Evolutionary conservation across 2,113 vertebrate species (phyloP).

Genomic region (Caretta caretta): DNA sequence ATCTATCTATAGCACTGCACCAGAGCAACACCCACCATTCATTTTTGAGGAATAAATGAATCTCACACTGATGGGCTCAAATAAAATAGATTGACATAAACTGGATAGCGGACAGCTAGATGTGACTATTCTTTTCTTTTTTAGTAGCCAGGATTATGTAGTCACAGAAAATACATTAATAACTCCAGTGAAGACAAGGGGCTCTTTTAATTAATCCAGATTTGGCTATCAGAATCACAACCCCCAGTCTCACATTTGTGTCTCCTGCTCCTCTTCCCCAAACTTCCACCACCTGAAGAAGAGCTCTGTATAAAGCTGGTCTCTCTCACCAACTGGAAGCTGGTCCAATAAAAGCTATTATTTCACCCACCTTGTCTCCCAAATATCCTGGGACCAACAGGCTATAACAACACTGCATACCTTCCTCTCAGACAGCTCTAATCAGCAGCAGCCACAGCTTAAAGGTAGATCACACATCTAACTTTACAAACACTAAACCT

Average conservation of each 20-base stretch:
- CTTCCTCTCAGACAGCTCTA: no score
- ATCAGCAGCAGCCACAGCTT: background rate
- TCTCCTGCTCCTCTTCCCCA: background rate
- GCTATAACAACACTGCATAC: no score
- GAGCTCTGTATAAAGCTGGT: background rate
- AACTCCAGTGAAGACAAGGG: background rate
- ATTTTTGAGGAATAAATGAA: background rate
- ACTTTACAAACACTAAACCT: background rate
- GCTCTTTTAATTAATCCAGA: background rate
- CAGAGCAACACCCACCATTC: background rate
- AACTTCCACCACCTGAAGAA: background rate
- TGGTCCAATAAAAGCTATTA: background rate
- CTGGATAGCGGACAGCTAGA: background rate
- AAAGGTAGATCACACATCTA: background rate
- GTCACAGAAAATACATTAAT: background rate
- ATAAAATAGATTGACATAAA: background rate
- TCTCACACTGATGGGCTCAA: background rate
- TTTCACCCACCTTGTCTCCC: background rate
- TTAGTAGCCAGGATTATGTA: background rate
- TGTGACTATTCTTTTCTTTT: background rate
- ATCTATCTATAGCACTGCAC: constrained; percentile 5
- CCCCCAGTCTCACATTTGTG: background rate
- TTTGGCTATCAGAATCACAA: background rate
- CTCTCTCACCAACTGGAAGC: background rate
- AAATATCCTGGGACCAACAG: no score